Base-by-base conservation (phyloP, 2,888 invertebrate genomes). In the Tenodera sinensis region DNA sequence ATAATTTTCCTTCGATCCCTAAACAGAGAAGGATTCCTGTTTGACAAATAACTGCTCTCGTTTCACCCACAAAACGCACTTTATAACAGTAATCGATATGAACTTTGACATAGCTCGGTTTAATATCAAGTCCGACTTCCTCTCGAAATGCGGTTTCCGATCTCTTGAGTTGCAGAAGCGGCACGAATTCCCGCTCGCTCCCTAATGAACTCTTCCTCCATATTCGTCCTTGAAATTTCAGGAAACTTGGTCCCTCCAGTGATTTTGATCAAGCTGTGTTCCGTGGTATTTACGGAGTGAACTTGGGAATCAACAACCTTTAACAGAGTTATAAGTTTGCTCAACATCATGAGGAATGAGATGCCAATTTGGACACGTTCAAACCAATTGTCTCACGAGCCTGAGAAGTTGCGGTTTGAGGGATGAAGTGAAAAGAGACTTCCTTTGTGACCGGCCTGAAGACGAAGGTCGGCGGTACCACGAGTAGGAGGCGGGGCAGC, bases 401-500 rank as follows among this genome's bases (percentile, higher is more conserved):
- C 25, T 71, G 54, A 71, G 54, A 4, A 25, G 54, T 25, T 20
- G 25, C 1, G 25, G 54, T 71, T 71, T 9, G 20, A 25, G 20
- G 54, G 20, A 71, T 71, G 54, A 71, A 71, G 20, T 71, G 54
- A 71, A 71, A 71, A 15, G 6, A 25, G 54, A 20, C 54, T 25
- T 71, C 25, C 54, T 20, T 20, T 20, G 4, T 20, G 30, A 54
- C 87, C 82, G 87, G 83, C n/a, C 81, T 87, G 82, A 87, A 87
- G 87, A 87, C 87, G 81, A 87, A 87, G 42, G 87, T 42, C 30
- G 30, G 82, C 15, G 25, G 82, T 34, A 27, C 87, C 34, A 87
- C 87, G 82, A 87, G 82, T 34, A 87, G 27, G 83, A 87, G 87
- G 42, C 87, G 87, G n/a, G 87, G 87, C 34, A 87, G 87, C 83